Evolutionary conservation across 2,888 invertebrate species (phyloP), one percentile per base, ranked within the genome.

Genomic region (Tuta absoluta): DNA sequence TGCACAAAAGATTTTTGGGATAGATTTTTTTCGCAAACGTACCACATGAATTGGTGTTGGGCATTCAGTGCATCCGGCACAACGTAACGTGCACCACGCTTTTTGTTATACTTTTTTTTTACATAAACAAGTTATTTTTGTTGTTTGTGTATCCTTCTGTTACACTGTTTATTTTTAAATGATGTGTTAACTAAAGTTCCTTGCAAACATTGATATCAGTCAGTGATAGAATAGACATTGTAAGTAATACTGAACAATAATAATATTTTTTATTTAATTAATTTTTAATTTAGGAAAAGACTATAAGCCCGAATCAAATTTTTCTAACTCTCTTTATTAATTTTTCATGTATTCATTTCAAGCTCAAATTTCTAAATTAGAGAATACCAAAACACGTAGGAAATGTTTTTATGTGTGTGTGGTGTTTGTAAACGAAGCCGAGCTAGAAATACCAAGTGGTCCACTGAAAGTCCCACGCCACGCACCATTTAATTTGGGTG

Each of bases 11-110:
- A 88, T 90, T 89, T 89, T 84, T n/a, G n/a, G 87, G 87, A 86
- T 84, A 78, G 77, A 81, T 87, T 85, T 85, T 91, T 91, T 91
- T 90, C 82, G 90, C 90, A 84, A 90, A 88, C 81, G 87, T 86
- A 87, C 80, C 85, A 80, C 75, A 83, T 75, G 82, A 80, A 82
- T 76, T 79, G 79, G 74, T 78, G 78, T 69, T 67, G 63, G 82
- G 80, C 77, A 78, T 75, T 72, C 78, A 80, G 76, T 75, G 71
- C 68, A 72, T 67, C 33, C 62, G 65, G 69, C 69, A 67, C 69
- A 63, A 65, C 65, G 68, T 65, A 45, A 56, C 56, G 65, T 28
- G 63, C 57, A 48, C 41, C 66, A 65, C 67, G 67, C 45, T 65
- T 65, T 66, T 65, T 65, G 68, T 70, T 71, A 68, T 67, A 64